Evolutionary conservation across 37 sponge, comb jelly and placozoan genomes (phyloP), one percentile per base, ranked within the genome.

Genomic region (Haliclona indistincta): DNA sequence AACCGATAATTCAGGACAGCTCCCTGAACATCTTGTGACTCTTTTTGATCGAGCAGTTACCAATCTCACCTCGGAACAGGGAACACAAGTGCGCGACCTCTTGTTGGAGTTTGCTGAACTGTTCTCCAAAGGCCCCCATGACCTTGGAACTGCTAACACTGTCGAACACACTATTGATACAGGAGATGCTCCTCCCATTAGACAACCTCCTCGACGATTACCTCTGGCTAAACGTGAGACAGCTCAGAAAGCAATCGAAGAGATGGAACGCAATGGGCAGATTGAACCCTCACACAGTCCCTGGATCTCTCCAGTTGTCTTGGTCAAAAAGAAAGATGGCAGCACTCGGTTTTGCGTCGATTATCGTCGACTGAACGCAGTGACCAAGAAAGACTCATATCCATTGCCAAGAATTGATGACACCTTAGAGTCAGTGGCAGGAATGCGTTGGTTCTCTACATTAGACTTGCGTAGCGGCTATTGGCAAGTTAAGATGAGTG

Each of bases 371-470:
- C 76, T 89, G 10, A 89, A 88, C 65, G 55, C 35, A 0, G 75
- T 84, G 6, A 74, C 90, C 5, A 28, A 67, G 13, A 78, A 73
- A 42, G 90, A 84, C 51, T 68, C 65, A 0, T 88, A 70, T 43
- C 89, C 89, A 0, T 43, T 88, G 30, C 79, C 89, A 17, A 56
- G 89, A 0, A 83, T 83, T 28, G 84, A 88, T 60, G 89, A 77
- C 38, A 62, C 44, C 13, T 17, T 88, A 10, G 79, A 77, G 8
- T 20, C 55, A 2, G 56, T 88, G 23, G 58, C 38, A 19, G 75
- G 76, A 26, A 47, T 69, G 17, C 47, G 38, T 25, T 77, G 38
- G 45, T 84, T 84, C 40, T 70, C 72, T 26, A 69, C 81, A 38
- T 64, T 88, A 42, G 89, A 88, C 54, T 52, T 76, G 19, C 26